These are phyloP conservation scores for Pinctada fucata DNA, from an alignment of 2,888 invertebrate genomes.

Conservation along the genomic window DNA sequence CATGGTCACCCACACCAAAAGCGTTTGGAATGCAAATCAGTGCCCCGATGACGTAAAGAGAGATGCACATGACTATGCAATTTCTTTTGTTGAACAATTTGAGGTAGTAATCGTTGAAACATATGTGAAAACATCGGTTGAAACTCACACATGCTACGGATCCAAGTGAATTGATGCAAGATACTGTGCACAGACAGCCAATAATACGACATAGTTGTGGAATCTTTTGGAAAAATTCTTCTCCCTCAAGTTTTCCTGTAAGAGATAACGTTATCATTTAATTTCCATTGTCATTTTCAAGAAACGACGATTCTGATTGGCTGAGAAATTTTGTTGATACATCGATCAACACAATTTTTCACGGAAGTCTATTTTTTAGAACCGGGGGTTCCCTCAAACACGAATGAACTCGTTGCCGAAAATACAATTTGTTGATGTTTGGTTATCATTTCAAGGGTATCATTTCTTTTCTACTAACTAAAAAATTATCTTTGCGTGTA, in stretches of 20 bases:
- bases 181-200: slow-evolving; percentile 60
- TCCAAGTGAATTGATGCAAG: slow-evolving; percentile 62
- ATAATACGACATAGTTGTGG: slow-evolving; percentile 59
- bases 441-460: too few relatives aligned
- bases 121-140: slow-evolving; percentile 64
- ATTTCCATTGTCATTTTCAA: too few relatives aligned
- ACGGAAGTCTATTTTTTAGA: too few relatives aligned
- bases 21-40: slow-evolving; percentile 53
- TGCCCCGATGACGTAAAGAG: slow-evolving; percentile 53
- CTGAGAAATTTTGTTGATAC: too few relatives aligned
- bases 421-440: too few relatives aligned
- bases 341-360: too few relatives aligned
- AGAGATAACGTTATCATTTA: slow-evolving; percentile 18
- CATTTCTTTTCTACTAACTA: too few relatives aligned
- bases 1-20: slow-evolving; percentile 58
- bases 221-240: slow-evolving; percentile 52
- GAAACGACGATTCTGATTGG: too few relatives aligned
- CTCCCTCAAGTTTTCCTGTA: slow-evolving; percentile 64
- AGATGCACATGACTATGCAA: slow-evolving; percentile 52
- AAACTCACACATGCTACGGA: slow-evolving; percentile 61
- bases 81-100: slow-evolving; percentile 52
- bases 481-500: too few relatives aligned
- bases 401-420: too few relatives aligned
- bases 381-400: too few relatives aligned
- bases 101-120: slow-evolving; percentile 49